phyloP scores from a whole-genome alignment of 1,140 invertebrate species.

The Listronotus bonariensis region DNA sequence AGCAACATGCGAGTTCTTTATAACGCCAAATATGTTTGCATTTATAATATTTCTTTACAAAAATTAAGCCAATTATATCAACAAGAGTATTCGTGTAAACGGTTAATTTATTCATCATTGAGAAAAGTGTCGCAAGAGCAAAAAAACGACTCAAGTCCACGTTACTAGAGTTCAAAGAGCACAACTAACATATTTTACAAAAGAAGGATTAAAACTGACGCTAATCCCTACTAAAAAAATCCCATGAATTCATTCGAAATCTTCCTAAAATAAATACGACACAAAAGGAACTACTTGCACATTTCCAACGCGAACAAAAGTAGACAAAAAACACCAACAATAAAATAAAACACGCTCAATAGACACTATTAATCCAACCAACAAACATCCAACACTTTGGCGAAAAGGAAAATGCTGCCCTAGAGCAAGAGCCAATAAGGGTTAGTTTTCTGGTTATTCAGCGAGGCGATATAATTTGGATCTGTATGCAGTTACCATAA shows the following conservation, averaged over 20 bases:
- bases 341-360: slow-evolving; percentile 56
- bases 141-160: slow-evolving; percentile 14
- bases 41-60: too few relatives aligned
- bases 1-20: too few relatives aligned
- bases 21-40: too few relatives aligned
- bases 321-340: slow-evolving; percentile 55
- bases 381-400: slow-evolving; percentile 52
- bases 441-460: slow-evolving; percentile 15
- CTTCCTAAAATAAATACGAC: slow-evolving; percentile 54
- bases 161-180: slow-evolving; percentile 20
- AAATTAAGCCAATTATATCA: too few relatives aligned
- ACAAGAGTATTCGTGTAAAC: not conserved
- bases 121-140: slow-evolving; percentile 1
- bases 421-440: slow-evolving; percentile 30
- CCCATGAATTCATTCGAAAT: slow-evolving; percentile 49
- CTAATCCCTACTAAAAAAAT: slow-evolving; percentile 51
- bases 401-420: slow-evolving; percentile 38
- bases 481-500: slow-evolving; percentile 45
- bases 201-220: slow-evolving; percentile 48
- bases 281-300: slow-evolving; percentile 53
- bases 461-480: slow-evolving; percentile 49
- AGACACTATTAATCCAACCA: slow-evolving; percentile 53
- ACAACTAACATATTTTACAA: slow-evolving; percentile 35
- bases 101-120: not conserved
- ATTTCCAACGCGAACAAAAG: slow-evolving; percentile 53